These are phyloP conservation scores for Octopus bimaculoides DNA, from an alignment of 1,140 invertebrate genomes.

Conservation along the genomic window DNA sequence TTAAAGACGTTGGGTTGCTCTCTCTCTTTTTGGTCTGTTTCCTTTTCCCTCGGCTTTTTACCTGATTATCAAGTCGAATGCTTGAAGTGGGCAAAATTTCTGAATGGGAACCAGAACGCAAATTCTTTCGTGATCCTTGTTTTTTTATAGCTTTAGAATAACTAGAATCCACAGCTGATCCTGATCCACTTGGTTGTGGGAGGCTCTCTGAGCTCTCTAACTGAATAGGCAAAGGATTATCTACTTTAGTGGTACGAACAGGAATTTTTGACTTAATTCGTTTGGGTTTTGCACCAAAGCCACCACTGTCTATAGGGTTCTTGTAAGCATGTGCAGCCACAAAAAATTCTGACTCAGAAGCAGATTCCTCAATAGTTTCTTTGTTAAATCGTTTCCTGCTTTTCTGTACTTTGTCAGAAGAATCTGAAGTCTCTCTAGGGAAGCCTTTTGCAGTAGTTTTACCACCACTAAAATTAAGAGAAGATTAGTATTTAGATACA, in stretches of 20 bases:
- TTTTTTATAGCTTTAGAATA: neutral
- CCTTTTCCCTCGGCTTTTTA: neutral
- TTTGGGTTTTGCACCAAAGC: constrained; percentile 9
- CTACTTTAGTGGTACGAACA: neutral
- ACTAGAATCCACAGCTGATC: neutral
- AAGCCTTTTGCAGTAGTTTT: neutral
- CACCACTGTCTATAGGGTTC: neutral
- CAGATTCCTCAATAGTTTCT: constrained; percentile 1
- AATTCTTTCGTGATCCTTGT: constrained; percentile 3
- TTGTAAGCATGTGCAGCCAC: neutral
- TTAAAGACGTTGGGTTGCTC: neutral
- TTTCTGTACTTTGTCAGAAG: constrained; percentile 9
- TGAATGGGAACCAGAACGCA: constrained; percentile 3
- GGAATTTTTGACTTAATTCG: neutral
- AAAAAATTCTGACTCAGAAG: neutral
- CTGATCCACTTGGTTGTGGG: constrained; percentile 8
- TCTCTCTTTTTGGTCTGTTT: constrained; percentile 5
- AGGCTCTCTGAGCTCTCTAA: neutral
- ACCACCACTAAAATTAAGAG: neutral
- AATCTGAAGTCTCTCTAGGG: neutral
- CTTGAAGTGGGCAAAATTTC: constrained; percentile 1
- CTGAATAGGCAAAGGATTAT: neutral
- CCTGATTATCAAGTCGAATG: neutral
- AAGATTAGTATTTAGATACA: neutral
- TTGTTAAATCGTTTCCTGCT: constrained; percentile 1